Percentiles rank a stretch among this genome's conserved stretches.
Conservation (phyloP, 2,888 invertebrate genomes). For the Chrysomela aeneicollis region DNA sequence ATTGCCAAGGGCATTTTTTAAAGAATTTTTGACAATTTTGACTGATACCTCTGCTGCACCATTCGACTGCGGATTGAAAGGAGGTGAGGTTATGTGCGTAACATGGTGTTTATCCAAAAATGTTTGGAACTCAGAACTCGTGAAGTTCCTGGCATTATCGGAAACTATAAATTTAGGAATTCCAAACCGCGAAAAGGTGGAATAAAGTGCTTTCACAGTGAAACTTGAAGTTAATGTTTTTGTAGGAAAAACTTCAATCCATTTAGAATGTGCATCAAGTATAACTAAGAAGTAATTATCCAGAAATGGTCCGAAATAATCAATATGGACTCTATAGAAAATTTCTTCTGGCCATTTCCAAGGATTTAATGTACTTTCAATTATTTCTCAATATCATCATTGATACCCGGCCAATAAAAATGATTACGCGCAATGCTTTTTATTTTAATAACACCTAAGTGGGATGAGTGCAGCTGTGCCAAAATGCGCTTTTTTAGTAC, state of each 20-base stretch:
- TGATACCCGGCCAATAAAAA: constrained; percentile 23
- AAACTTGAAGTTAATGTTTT: constrained; percentile 19
- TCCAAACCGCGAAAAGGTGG: constrained; percentile 29
- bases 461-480: constrained; percentile 43
- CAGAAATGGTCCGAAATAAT: constrained; percentile 30
- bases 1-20: neutral
- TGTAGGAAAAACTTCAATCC: constrained; percentile 32
- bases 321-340: constrained; percentile 28
- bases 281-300: constrained; percentile 29
- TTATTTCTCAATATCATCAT: constrained; percentile 19
- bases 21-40: neutral
- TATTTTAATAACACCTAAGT: constrained; percentile 47
- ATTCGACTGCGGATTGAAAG: constrained; percentile 33
- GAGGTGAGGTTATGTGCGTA: constrained; percentile 37
- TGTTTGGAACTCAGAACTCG: constrained; percentile 31
- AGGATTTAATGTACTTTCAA: constrained; percentile 1
- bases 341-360: constrained; percentile 18
- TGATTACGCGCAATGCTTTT: constrained; percentile 43
- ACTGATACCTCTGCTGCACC: constrained; percentile 33
- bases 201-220: constrained; percentile 21
- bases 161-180: constrained; percentile 29
- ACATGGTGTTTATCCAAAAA: constrained; percentile 37
- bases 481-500: constrained; percentile 35
- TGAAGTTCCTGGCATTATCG: constrained; percentile 34
- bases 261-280: constrained; percentile 36